Evolutionary conservation across 1,140 invertebrate species (phyloP).

Genomic region (Temnothorax longispinosus): DNA sequence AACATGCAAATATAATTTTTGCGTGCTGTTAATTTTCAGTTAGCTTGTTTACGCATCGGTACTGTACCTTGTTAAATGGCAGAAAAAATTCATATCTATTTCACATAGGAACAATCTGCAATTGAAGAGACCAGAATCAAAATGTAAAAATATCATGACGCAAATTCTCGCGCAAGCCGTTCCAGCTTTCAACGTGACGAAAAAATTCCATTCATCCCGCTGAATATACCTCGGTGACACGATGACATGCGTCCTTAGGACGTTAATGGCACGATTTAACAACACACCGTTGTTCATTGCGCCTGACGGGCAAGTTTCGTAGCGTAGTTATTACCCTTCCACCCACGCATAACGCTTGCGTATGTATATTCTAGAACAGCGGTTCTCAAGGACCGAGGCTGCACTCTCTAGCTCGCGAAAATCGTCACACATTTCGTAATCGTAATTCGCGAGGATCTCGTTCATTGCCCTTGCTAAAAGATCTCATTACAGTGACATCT

Average conservation of each 20-base stretch:
- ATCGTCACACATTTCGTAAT: not conserved
- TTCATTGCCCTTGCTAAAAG: not conserved
- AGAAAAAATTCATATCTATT: not conserved
- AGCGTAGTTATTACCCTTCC: constrained; percentile 58
- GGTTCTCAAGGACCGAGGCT: constrained; percentile 50
- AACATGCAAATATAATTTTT: constrained; percentile 3
- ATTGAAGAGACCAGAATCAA: not conserved
- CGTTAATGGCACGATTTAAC: constrained; percentile 57
- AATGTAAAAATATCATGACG: constrained; percentile 20
- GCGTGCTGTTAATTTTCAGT: not conserved
- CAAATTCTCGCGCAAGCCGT: not conserved
- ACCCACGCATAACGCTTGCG: constrained; percentile 4
- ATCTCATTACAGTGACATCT: not conserved
- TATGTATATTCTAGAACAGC: constrained; percentile 26
- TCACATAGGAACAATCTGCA: not conserved
- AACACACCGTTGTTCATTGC: constrained; percentile 54
- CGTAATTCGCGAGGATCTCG: not conserved
- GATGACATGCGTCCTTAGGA: constrained; percentile 38
- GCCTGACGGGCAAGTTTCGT: constrained; percentile 66
- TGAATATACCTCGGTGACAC: constrained; percentile 26
- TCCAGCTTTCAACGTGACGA: not conserved
- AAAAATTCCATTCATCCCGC: constrained; percentile 23
- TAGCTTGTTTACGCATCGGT: not conserved
- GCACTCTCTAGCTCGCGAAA: constrained; percentile 8
- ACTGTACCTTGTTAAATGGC: not conserved